A percentile compares a stretch with the other conserved stretches of the same genome.
phyloP scores from a whole-genome alignment of 2,888 invertebrate species.

The Autographa pulchrina region DNA sequence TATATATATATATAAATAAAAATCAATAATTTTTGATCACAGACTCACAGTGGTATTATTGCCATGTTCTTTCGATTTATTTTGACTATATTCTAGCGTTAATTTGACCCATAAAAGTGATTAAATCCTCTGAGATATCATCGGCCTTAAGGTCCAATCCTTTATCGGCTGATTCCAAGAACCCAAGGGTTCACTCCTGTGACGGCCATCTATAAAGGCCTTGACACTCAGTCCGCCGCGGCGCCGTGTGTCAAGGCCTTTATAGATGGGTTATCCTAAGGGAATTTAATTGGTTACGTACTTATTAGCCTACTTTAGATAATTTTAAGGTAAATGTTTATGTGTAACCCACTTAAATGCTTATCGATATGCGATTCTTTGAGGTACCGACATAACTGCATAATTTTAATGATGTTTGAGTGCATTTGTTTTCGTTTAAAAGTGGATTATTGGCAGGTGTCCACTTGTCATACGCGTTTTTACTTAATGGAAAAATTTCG shows the following conservation, averaged over 20 bases:
- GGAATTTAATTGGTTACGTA: slow-evolving; percentile 40
- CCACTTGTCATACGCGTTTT: not conserved
- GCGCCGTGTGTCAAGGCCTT: too few relatives aligned
- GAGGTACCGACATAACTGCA: not conserved
- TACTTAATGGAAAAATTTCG: not conserved
- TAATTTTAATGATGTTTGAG: not conserved
- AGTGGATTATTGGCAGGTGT: not conserved
- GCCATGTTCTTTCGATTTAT: too few relatives aligned
- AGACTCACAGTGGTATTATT: too few relatives aligned
- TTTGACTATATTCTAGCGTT: too few relatives aligned
- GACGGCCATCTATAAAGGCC: slow-evolving; percentile 27
- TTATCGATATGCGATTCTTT: slow-evolving; percentile 9
- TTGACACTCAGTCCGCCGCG: slow-evolving; percentile 23
- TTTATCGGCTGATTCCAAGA: slow-evolving; percentile 32
- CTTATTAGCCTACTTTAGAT: slow-evolving; percentile 26
- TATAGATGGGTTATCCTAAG: slow-evolving; percentile 24
- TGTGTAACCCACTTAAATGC: slow-evolving; percentile 6
- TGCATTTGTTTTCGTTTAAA: not conserved
- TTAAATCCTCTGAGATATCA: slow-evolving; percentile 17
- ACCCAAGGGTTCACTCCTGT: slow-evolving; percentile 10
- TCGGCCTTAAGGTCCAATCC: slow-evolving; percentile 12
- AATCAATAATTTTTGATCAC: too few relatives aligned
- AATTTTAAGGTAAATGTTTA: slow-evolving; percentile 24
- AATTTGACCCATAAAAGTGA: slow-evolving; percentile 14
- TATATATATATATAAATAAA: too few relatives aligned